Evolutionary conservation across 2,113 vertebrate species (phyloP).

Genomic region (Atrichornis clamosus): DNA sequence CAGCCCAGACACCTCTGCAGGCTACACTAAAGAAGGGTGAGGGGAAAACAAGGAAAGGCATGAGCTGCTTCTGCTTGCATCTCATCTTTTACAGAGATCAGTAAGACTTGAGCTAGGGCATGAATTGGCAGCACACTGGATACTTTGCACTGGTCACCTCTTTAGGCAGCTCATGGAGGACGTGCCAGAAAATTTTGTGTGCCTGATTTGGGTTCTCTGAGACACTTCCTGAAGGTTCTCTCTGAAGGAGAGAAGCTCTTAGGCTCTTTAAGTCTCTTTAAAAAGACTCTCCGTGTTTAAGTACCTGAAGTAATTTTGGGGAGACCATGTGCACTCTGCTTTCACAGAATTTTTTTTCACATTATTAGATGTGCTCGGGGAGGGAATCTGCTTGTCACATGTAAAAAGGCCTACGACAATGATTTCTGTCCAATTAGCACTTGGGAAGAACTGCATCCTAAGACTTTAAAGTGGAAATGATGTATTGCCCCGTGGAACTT

Average conservation of each 20-base stretch:
- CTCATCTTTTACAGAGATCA: neutral
- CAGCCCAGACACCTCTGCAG: neutral
- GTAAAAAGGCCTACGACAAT: neutral
- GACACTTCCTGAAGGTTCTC: neutral
- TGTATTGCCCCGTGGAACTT: neutral
- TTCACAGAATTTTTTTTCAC: neutral
- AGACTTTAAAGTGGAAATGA: neutral
- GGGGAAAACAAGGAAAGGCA: neutral
- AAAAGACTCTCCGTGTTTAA: neutral
- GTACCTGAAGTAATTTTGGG: neutral
- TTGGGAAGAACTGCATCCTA: neutral
- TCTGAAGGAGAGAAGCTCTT: neutral
- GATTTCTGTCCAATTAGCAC: neutral
- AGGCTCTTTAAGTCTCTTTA: neutral
- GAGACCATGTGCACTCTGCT: neutral
- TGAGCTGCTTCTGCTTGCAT: neutral
- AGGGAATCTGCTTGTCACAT: neutral
- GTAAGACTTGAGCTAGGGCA: neutral
- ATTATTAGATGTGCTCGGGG: neutral
- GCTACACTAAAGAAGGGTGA: neutral
- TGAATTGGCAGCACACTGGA: neutral
- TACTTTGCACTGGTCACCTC: neutral
- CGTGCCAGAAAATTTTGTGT: neutral
- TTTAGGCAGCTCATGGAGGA: neutral
- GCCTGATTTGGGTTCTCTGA: neutral